Percentiles rank a stretch among this genome's conserved stretches.
phyloP scores from a whole-genome alignment of 2,797 vertebrate genomes.

The Karalla daura region DNA sequence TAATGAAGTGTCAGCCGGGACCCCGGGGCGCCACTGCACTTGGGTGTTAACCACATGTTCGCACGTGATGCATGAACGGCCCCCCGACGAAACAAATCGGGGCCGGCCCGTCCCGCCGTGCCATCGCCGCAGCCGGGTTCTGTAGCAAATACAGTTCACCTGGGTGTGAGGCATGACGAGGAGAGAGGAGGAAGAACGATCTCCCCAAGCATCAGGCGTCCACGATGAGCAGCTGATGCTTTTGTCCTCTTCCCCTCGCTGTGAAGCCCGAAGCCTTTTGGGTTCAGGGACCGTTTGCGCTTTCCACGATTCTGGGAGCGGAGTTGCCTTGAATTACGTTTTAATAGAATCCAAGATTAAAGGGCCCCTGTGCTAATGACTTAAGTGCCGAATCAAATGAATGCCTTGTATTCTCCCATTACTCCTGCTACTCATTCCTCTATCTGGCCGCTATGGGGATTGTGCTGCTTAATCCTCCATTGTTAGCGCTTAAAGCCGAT shows the following conservation, averaged over 20 bases:
- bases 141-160: too few species aligned
- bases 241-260: background rate
- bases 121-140: too few species aligned
- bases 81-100: too few species aligned
- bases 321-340: background rate
- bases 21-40: background rate
- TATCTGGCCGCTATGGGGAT: slow-evolving; percentile 18
- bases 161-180: too few species aligned
- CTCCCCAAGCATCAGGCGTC: too few species aligned
- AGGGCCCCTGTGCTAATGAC: background rate
- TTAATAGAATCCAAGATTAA: slow-evolving; percentile 1
- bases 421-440: background rate
- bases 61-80: background rate
- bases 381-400: background rate
- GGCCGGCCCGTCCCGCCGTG: background rate
- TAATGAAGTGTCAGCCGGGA: slow-evolving; percentile 10
- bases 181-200: too few species aligned
- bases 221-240: background rate
- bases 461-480: slow-evolving; percentile 21
- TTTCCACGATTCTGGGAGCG: background rate
- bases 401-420: background rate
- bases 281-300: background rate
- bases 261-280: background rate
- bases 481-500: slow-evolving; percentile 14
- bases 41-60: slow-evolving; percentile 25